phyloP scores from a whole-genome alignment of 2,888 invertebrate genomes.

The Strigamia crassipes region DNA sequence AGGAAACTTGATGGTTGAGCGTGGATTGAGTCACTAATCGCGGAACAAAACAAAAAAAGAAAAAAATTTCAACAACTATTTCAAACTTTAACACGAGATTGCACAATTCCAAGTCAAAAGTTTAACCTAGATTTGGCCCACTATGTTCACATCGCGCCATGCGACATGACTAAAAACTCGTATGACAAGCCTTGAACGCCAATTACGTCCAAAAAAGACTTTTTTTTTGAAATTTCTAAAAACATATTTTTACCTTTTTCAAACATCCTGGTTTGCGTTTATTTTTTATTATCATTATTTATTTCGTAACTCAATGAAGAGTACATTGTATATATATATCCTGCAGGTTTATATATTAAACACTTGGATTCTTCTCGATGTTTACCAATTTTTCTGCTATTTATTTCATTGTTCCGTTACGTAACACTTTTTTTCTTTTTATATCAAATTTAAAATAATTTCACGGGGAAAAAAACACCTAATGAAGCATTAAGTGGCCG shows the following conservation, averaged over 20 bases:
- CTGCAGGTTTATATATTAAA: too few relatives aligned
- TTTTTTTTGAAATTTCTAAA: background rate
- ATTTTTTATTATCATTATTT: too few relatives aligned
- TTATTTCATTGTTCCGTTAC: too few relatives aligned
- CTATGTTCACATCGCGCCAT: background rate
- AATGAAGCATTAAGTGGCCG: background rate
- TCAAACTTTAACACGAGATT: too few relatives aligned
- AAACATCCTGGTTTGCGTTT: too few relatives aligned
- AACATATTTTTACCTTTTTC: background rate
- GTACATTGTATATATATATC: too few relatives aligned
- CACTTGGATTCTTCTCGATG: too few relatives aligned
- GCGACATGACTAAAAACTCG: background rate
- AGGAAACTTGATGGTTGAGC: constrained; percentile 7
- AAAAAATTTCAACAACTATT: too few relatives aligned
- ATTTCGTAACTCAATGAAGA: too few relatives aligned
- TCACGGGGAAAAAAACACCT: background rate
- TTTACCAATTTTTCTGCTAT: too few relatives aligned
- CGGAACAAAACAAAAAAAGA: background rate
- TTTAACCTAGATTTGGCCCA: background rate
- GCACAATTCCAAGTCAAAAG: background rate
- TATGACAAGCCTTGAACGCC: background rate
- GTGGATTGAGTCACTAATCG: background rate
- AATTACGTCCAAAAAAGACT: background rate
- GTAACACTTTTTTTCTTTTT: too few relatives aligned
- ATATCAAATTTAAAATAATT: too few relatives aligned